These are phyloP conservation scores for Hydrolagus colliei DNA, from an alignment of 2,797 vertebrate genomes.

Conservation along the genomic window DNA sequence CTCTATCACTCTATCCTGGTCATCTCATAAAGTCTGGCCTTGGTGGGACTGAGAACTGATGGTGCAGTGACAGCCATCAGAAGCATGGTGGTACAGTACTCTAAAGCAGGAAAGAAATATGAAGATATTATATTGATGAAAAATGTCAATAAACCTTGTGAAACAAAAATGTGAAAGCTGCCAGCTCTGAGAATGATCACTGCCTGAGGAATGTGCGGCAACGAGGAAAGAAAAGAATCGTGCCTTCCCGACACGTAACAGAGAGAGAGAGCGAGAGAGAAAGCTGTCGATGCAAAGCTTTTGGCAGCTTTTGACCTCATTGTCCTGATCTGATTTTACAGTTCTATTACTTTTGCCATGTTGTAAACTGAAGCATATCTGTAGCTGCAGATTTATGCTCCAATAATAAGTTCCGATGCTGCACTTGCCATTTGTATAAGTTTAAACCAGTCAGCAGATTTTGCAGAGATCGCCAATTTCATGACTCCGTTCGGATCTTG, in stretches of 20 bases:
- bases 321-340: background rate
- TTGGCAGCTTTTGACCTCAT: background rate
- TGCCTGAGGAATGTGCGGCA: background rate
- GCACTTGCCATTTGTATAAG: background rate
- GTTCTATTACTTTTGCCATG: slow-evolving; percentile 5
- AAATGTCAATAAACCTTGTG: background rate
- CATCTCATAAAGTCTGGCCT: background rate
- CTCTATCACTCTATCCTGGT: background rate
- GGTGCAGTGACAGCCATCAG: no score
- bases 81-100: background rate
- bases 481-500: background rate
- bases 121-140: background rate
- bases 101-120: background rate
- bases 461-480: background rate
- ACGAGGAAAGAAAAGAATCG: background rate
- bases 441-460: background rate
- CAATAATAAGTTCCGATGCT: background rate
- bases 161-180: background rate
- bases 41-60: background rate
- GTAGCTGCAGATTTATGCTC: background rate
- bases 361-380: background rate
- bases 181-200: no score
- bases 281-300: background rate
- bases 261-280: no score
- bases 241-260: no score